Base-by-base conservation (phyloP, 2,888 invertebrate species). In the Drosophila nr. perissopoda region DNA sequence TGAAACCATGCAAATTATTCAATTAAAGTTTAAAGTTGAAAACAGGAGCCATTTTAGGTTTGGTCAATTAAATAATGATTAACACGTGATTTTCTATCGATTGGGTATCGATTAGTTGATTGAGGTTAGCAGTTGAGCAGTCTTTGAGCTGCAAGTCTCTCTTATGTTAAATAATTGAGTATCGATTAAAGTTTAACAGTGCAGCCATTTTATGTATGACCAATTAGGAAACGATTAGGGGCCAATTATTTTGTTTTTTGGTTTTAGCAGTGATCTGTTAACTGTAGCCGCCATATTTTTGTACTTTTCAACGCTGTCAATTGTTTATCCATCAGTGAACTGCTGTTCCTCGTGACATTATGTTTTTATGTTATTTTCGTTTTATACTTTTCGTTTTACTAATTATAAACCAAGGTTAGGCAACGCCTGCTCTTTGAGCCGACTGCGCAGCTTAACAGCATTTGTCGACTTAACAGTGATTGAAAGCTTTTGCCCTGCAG, bases 381-480 rank as follows among this genome's bases (percentile, higher is more conserved):
- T 4, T 18, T 16, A 5, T 7, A 25, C 53, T 18, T 53, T 5
- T 21, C 1, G 8, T 36, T 54, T 25, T 25, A 5, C 10, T 36
- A 6, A 21, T 18, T 25, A 34, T 36, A 18, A 54, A 6, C 11
- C 25, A 34, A 54, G 18, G 10, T 27, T 2, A 18, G 33, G 21
- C 25, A 25, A 16, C 7, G 25, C 18, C 7, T 7, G 18, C 34
- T 13, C 31, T 52, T n/a, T 8, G 11, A n/a, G 8, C 36, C 10
- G 54, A 25, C 25, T 25, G 36, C 34, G 4, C 18, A 66, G 13
- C 25, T 29, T 25, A 45, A 48, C 29, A 48, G 65, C 34, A 68
- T n/a, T 42, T 58, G 56, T 59, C 58, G 59, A 68, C 38, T 42
- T 10, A 29, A 29, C 27, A 57, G 5, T 18, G 38, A 29, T 13